Percentiles rank a stretch among this genome's conserved stretches.
Evolutionary conservation across 2,888 invertebrate species (phyloP).

Genomic region (Homarus gammarus): DNA sequence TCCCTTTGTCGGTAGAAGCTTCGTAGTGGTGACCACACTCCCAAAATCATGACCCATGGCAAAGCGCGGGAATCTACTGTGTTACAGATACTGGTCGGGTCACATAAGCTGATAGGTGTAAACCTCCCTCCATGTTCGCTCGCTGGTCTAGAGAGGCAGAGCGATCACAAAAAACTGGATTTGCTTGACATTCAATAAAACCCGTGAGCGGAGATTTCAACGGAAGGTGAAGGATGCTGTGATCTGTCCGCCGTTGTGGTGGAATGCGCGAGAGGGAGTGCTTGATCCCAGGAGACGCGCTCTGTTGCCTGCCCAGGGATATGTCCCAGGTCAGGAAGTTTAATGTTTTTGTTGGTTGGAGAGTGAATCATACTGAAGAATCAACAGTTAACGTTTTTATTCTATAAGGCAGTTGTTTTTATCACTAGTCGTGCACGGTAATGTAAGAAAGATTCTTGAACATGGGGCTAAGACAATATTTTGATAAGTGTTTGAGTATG

Average conservation of each 20-base stretch:
- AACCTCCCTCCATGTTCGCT: background rate
- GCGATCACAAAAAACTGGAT: background rate
- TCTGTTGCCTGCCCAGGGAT: too few relatives aligned
- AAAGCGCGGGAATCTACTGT: background rate
- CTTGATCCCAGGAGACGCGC: background rate
- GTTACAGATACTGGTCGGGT: background rate
- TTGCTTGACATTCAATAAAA: background rate
- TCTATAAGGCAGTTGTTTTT: too few relatives aligned
- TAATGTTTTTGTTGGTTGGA: too few relatives aligned
- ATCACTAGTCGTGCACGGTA: too few relatives aligned
- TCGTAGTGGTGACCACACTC: background rate
- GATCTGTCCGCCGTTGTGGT: background rate
- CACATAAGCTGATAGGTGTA: background rate
- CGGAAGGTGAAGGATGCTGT: constrained; percentile 20
- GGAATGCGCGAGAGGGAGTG: background rate
- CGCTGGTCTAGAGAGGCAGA: background rate
- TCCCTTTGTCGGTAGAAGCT: background rate
- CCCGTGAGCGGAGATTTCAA: constrained; percentile 15
- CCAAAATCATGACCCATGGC: background rate
- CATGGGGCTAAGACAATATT: too few relatives aligned
- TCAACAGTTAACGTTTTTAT: too few relatives aligned
- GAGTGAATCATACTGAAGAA: too few relatives aligned
- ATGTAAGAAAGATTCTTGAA: too few relatives aligned
- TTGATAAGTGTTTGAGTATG: too few relatives aligned
- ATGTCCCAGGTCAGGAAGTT: too few relatives aligned